phyloP scores from a whole-genome alignment of 1,140 invertebrate genomes.

The Meloidogyne exigua region DNA sequence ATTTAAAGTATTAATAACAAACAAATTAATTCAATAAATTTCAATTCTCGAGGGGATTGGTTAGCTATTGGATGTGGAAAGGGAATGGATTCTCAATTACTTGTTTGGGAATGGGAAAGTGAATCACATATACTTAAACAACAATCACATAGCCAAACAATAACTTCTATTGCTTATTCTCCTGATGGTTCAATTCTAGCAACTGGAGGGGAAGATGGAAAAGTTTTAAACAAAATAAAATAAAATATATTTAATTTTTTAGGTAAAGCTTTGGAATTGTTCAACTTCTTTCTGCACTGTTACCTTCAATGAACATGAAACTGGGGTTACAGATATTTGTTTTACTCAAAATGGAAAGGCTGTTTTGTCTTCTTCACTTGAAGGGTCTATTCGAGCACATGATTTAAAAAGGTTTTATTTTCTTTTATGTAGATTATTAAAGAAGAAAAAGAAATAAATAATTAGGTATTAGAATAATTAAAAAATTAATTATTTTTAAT shows the following conservation, averaged over 20 bases:
- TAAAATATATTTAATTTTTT: background rate
- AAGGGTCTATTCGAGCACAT: slow-evolving; percentile 48
- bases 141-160: slow-evolving; percentile 49
- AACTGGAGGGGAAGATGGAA: slow-evolving; percentile 50
- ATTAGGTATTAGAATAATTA: background rate
- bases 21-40: slow-evolving; percentile 32
- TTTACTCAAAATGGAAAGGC: slow-evolving; percentile 52
- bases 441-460: too few relatives aligned
- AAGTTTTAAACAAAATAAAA: slow-evolving; percentile 16
- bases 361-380: slow-evolving; percentile 46
- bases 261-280: slow-evolving; percentile 51
- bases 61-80: slow-evolving; percentile 45
- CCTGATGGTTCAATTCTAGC: slow-evolving; percentile 43
- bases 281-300: slow-evolving; percentile 45
- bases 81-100: slow-evolving; percentile 37
- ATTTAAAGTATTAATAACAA: slow-evolving; percentile 25
- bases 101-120: slow-evolving; percentile 52
- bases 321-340: slow-evolving; percentile 41
- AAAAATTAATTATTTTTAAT: slow-evolving; percentile 7
- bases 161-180: slow-evolving; percentile 43
- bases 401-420: slow-evolving; percentile 40
- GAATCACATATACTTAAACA: slow-evolving; percentile 52
- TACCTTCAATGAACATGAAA: slow-evolving; percentile 46
- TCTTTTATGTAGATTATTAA: slow-evolving; percentile 16
- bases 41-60: slow-evolving; percentile 41